phyloP scores from a whole-genome alignment of 2,888 invertebrate species.

The Branchipolynoe longqiensis region DNA sequence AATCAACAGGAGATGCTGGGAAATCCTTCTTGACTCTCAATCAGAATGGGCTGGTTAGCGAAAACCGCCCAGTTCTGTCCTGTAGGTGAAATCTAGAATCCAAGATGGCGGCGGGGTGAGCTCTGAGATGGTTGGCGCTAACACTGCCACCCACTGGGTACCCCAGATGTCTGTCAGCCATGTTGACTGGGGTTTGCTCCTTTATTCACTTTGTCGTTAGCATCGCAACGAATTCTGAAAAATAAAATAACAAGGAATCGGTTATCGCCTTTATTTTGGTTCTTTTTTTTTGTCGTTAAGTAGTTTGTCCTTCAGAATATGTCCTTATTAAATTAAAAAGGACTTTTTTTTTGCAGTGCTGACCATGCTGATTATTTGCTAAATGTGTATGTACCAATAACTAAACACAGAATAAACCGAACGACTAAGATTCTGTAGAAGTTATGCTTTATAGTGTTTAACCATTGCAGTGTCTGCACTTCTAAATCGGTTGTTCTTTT shows the following conservation, averaged over 20 bases:
- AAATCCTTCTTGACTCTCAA: too few species aligned
- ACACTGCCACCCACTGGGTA: not conserved
- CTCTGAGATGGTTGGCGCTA: not conserved
- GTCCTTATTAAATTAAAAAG: not conserved
- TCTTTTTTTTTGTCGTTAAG: not conserved
- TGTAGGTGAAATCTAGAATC: too few species aligned
- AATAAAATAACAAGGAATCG: conserved; percentile 38
- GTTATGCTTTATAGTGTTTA: too few species aligned
- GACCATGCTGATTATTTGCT: not conserved
- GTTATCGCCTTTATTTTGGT: not conserved
- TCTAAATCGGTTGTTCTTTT: too few species aligned
- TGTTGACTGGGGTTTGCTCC: not conserved
- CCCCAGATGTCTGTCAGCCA: not conserved
- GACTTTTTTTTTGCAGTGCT: not conserved
- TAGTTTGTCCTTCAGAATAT: not conserved
- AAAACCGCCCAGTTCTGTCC: too few species aligned
- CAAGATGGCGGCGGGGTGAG: not conserved
- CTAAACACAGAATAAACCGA: too few species aligned
- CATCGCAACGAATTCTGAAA: conserved; percentile 72
- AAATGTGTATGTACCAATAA: not conserved
- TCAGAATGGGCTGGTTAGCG: too few species aligned
- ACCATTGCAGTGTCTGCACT: too few species aligned
- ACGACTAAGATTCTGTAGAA: too few species aligned
- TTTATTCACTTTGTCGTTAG: conserved; percentile 67
- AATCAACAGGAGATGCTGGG: too few species aligned